Base-by-base conservation (phyloP, 2,797 vertebrate species). In the Fistularia tabacaria region DNA sequence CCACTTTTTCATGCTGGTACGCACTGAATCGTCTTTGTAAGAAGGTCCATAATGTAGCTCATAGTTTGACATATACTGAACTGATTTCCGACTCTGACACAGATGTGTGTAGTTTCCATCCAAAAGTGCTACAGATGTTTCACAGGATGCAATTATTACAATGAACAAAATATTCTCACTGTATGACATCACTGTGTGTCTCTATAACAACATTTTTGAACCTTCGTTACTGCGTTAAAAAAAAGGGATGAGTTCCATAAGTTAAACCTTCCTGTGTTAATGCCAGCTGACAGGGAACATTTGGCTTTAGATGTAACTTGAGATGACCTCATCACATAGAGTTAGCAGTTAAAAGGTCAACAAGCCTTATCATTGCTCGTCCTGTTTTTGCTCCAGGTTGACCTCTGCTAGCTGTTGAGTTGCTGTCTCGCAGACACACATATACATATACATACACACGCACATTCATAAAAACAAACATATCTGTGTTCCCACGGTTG, bases 401-500 rank as follows among this genome's bases (percentile, higher is more conserved):
- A 76, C 68, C 61, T 60, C 60, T 40, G 2, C 63, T 47, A 43
- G 47, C 51, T 46, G 1, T 54, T 43, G 53, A 48, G 51, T 44
- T 51, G 46, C 58, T 46, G 51, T 50, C 5, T 25, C 5, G 25
- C 25, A 25, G 25, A 25, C 25, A 25, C 2, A 25, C 25, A 25
- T 3, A 25, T 5, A 25, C 25, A 25, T 25, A 25, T 25, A 25
- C 2, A 25, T 54, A 41, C 36, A 39, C 57, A 38, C 57, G 9
- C 46, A 51, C 64, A 54, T 1, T 51, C 51, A 25, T 49, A 42
- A 14, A 42, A 47, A 69, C 56, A 72, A 54, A 62, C 14, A 60
- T 57, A 69, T 53, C 64, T 64, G 64, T 58, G 69, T 86, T 86
- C 84, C 82, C 86, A 88, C 71, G 64, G 59, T 58, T 73, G 62